A percentile compares a stretch with the other conserved stretches of the same genome.
These are phyloP conservation scores for Iselma pallidipennis DNA, from an alignment of 2,888 invertebrate species.

Conservation along the genomic window DNA sequence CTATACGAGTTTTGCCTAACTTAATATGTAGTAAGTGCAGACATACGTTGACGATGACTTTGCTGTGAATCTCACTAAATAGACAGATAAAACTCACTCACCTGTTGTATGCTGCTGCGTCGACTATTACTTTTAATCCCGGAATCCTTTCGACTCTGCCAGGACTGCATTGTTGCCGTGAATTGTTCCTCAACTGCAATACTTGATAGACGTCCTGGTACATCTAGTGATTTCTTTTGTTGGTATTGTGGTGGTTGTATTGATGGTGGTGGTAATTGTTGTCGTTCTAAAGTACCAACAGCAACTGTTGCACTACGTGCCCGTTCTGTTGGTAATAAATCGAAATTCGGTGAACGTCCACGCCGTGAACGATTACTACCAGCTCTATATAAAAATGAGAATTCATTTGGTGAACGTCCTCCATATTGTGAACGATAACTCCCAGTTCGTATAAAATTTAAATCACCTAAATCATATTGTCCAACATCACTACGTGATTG, in stretches of 20 bases:
- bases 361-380: slow-evolving; percentile 57
- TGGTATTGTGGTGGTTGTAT: neutral
- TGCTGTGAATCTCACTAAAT: too few species aligned
- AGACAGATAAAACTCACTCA: too few species aligned
- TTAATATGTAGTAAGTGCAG: too few species aligned
- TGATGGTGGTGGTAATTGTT: slow-evolving; percentile 28
- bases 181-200: slow-evolving; percentile 64
- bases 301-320: slow-evolving; percentile 51
- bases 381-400: slow-evolving; percentile 52
- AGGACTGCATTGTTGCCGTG: slow-evolving; percentile 74
- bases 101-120: slow-evolving; percentile 85
- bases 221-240: slow-evolving; percentile 54
- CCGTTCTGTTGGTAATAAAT: slow-evolving; percentile 45
- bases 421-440: slow-evolving; percentile 73
- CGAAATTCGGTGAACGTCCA: slow-evolving; percentile 55
- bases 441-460: slow-evolving; percentile 69
- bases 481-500: slow-evolving; percentile 73
- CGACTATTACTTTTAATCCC: slow-evolving; percentile 85
- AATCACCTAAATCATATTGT: slow-evolving; percentile 51
- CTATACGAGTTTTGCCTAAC: too few species aligned
- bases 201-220: slow-evolving; percentile 48
- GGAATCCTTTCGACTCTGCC: slow-evolving; percentile 85
- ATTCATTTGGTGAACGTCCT: slow-evolving; percentile 60
- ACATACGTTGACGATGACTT: too few species aligned
- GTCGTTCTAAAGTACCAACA: slow-evolving; percentile 53